Conservation (phyloP, 2,113 vertebrate genomes). For the Setophaga kirtlandii region DNA sequence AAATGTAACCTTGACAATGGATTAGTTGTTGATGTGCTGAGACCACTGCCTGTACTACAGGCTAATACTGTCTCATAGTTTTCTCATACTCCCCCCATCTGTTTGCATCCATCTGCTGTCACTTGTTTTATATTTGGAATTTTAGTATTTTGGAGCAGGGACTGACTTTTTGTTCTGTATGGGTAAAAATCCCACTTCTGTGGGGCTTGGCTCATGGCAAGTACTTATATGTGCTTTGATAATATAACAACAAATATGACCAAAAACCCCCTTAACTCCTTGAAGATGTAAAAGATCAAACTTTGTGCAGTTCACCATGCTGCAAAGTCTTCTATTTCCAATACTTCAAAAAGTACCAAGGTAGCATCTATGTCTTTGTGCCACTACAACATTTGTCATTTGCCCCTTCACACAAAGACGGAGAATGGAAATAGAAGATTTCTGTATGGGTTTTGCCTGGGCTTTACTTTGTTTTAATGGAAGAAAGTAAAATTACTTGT, state of each 20-base stretch:
- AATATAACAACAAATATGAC: not conserved
- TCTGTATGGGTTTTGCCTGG: not conserved
- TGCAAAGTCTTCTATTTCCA: not conserved
- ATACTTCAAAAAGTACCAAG: not conserved
- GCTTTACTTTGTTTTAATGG: not conserved
- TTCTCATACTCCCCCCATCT: slow-evolving; percentile 66
- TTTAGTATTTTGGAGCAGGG: slow-evolving; percentile 57
- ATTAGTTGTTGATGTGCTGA: slow-evolving; percentile 48
- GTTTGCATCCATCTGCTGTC: slow-evolving; percentile 68
- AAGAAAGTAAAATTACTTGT: not conserved
- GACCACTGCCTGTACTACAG: slow-evolving; percentile 58
- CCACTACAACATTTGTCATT: not conserved
- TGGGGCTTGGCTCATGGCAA: not conserved
- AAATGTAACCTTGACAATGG: slow-evolving; percentile 34
- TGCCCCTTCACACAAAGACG: not conserved
- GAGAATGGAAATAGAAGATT: not conserved
- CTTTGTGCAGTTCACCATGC: not conserved
- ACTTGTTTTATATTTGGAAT: slow-evolving; percentile 61
- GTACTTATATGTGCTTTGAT: not conserved
- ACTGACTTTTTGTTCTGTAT: slow-evolving; percentile 39
- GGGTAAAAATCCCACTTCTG: slow-evolving; percentile 30
- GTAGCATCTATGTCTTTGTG: not conserved
- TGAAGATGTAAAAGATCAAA: not conserved
- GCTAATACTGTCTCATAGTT: slow-evolving; percentile 63
- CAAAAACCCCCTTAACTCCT: not conserved